Base-by-base conservation (phyloP, 2,888 invertebrate genomes). In the Melangyna quadrimaculata region DNA sequence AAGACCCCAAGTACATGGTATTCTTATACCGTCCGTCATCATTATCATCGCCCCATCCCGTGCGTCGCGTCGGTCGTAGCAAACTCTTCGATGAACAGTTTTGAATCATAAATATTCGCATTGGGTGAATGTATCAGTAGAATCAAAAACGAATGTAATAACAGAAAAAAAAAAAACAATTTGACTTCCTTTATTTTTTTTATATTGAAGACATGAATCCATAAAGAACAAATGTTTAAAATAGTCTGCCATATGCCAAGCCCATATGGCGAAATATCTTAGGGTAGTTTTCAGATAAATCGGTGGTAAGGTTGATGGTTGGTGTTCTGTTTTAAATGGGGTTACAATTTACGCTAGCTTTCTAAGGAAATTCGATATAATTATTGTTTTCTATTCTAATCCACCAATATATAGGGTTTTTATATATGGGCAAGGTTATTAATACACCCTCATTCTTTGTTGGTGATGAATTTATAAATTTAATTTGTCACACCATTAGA, bases 211-310 rank as follows among this genome's bases (percentile, higher is more conserved):
- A 65, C 24, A 40, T 12, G 59, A 63, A 55, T 40, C 73, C 73
- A 78, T 83, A 73, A 78, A 73, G 82, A 82, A 83, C 78, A 78
- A 83, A 83, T 82, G 72, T 24, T 73, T 59, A 35, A 53, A 82
- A 67, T 69, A 61, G 69, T 32, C 22, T 67, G 55, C 40, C 63
- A 74, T 53, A 63, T 63, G 73, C 40, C 59, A 69, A 69, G 57
- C 69, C 55, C 74, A 79, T 83, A 78, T 78, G 82, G 78, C 78
- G 37, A 48, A 72, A 55, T 32, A 55, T 63, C 53, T 69, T 61
- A 53, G 63, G 73, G 82, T 61, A 73, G 82, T 45, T 59, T 69
- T 43, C 74, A 37, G 55, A 73, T 69, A 35, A 53, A 43, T 24
- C 35, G 10, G 55, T 45, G 22, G 51, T 19, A 22, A 27, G 65